Conservation (phyloP, 2,888 invertebrate species). For the Thysanoteuthis rhombus region DNA sequence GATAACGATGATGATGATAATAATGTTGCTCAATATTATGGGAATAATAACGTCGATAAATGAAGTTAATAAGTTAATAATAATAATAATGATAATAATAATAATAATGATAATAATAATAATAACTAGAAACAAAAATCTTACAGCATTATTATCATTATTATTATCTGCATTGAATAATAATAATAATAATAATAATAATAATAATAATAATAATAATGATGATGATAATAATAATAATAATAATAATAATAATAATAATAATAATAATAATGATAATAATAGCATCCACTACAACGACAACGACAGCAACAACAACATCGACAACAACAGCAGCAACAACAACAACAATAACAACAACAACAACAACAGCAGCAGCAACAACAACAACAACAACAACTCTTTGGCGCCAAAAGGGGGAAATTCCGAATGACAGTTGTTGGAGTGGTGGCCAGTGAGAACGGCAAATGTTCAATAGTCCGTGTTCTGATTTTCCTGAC, state of each 20-base stretch:
- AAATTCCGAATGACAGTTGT: neutral
- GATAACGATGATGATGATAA: neutral
- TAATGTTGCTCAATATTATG: too few species aligned
- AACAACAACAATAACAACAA: neutral
- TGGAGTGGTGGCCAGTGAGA: neutral
- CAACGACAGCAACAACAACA: too few species aligned
- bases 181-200: too few species aligned
- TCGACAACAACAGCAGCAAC: neutral
- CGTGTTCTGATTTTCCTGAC: neutral
- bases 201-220: neutral
- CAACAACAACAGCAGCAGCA: neutral
- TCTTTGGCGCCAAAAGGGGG: neutral
- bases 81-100: too few species aligned
- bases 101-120: too few species aligned
- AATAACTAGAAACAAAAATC: too few species aligned
- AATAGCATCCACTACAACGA: neutral
- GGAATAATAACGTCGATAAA: too few species aligned
- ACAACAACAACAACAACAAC: neutral
- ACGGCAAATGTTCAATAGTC: neutral
- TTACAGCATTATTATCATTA: too few species aligned
- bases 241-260: neutral
- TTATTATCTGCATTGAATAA: too few species aligned
- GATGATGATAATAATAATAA: neutral
- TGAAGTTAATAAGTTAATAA: too few species aligned
- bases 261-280: neutral